A percentile compares a stretch with the other conserved stretches of the same genome.
Evolutionary conservation across 2,797 vertebrate species (phyloP).

Genomic region (Glossophaga mutica): DNA sequence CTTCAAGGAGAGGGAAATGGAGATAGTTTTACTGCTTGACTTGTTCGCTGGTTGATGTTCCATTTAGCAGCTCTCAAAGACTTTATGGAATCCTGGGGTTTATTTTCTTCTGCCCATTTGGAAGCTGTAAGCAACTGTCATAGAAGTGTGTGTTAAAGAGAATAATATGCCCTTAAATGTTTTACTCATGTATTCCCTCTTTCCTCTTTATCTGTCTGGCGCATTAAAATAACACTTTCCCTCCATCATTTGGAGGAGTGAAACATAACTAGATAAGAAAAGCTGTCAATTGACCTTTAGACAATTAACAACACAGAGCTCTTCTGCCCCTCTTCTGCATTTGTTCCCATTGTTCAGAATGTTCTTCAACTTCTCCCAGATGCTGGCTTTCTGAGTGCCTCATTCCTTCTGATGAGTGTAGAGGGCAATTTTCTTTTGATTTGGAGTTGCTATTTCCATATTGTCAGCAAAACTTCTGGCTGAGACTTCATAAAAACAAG

Average conservation of each 20-base stretch:
- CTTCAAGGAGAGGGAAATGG: constrained; percentile 44
- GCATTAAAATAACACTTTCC: constrained; percentile 58
- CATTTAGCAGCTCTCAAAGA: neutral
- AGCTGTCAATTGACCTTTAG: constrained; percentile 46
- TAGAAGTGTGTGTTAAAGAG: neutral
- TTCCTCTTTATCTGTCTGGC: constrained; percentile 33
- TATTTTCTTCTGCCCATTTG: constrained; percentile 42
- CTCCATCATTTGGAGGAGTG: constrained; percentile 26
- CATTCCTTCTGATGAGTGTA: constrained; percentile 38
- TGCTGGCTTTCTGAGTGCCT: constrained; percentile 26
- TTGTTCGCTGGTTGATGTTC: neutral
- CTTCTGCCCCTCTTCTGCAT: neutral
- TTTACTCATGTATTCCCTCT: neutral
- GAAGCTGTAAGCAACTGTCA: constrained; percentile 1
- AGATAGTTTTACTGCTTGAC: constrained; percentile 55
- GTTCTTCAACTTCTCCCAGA: constrained; percentile 25
- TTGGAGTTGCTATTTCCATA: constrained; percentile 58
- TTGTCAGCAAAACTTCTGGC: constrained; percentile 69
- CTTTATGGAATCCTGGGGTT: neutral
- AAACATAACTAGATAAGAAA: constrained; percentile 45
- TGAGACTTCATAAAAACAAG: constrained; percentile 65
- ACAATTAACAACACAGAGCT: neutral
- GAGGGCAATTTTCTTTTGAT: constrained; percentile 57
- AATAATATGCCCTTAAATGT: neutral
- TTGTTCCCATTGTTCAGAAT: constrained; percentile 47